Base-by-base conservation (phyloP, 2,888 invertebrate genomes). In the Coenonympha glycerion region DNA sequence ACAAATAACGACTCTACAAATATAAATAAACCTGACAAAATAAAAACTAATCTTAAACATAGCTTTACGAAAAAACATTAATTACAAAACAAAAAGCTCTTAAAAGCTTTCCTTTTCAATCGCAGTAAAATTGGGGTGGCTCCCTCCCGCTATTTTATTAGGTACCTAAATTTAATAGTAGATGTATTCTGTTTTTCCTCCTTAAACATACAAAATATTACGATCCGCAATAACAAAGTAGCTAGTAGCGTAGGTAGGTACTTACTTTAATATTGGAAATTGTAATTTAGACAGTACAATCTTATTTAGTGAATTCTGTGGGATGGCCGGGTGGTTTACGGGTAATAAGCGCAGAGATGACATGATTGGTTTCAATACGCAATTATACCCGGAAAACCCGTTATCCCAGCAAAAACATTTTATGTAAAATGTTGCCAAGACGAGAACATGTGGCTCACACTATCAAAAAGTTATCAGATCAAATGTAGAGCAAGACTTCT, bases 51-150 rank as follows among this genome's bases (percentile, higher is more conserved):
- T 53, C 19, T 21, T 45, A 44, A 49, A 24, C 30, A 47, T 37
- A 49, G 41, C 53, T 48, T 44, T 50, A 55, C 47, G 47, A 46
- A 54, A 49, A 53, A 57, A 62, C 54, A 82, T 81, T 82, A 84
- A 86, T 86, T 83, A 84, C 76, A 72, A 81, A 83, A 82, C 82
- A 85, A 85, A 83, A 83, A 84, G 79, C 84, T 80, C 79, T 83
- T 83, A 85, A 86, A 84, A 83, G 83, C 85, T 82, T 82, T 84
- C 79, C 79, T 77, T 80, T 78, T 75, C 75, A 76, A 77, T 77
- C 76, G 71, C 72, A 65, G 73, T 71, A 71, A 76, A 76, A 78
- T 76, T 77, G 80, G 84, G 85, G 84, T 77, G 78, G 76, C 78
- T 68, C 82, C 82, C 85, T 79, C 78, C 76, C 69, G 70, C 76